Evolutionary conservation across 2,797 vertebrate genomes (phyloP), one percentile per base, ranked within the genome.

Genomic region (Bradypodion pumilum): DNA sequence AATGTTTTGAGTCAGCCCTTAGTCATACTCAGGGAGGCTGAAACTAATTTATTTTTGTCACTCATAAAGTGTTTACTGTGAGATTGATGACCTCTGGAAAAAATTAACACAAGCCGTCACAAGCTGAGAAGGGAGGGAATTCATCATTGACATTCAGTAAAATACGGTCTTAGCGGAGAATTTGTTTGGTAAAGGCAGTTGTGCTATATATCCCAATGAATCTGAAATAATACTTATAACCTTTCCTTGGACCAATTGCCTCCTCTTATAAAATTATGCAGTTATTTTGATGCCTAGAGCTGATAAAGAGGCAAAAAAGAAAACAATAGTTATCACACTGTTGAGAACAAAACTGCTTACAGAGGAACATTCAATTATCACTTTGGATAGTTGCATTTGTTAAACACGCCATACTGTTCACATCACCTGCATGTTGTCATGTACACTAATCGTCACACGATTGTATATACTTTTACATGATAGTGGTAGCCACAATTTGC

Each of bases 1-100:
- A 46, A 62, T 74, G 10, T 74, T 80, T n/a, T 66, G 83, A 77
- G 65, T 73, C 75, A 84, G 68, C 37, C 72, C 62, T 80, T 80
- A 74, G 29, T 81, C 49, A 85, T n/a, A 23, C 65, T 85, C 52
- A 63, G 78, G 63, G 65, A 81, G 42, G 42, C 16, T 60, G 42
- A 62, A 62, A 40, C 37, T 44, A 52, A 85, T 68, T 69, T 75
- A 66, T 81, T 85, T 69, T 49, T 76, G 73, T 44, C 63, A 74
- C 62, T 46, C 35, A 59, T 59, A 44, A 75, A 73, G 75, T 69
- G 72, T 74, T 74, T 74, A 66, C 83, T 74, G 40, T 74, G 70
- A 74, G 76, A 44, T 77, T 70, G 65, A 62, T 29, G 59, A 77
- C 13, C 40, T 81, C 73, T 81, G 19, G 63, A 76, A 80, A 77